Evolutionary conservation across 53 echinoderm and acorn worm genomes (phyloP).

Genomic region (Arbacia lixula): DNA sequence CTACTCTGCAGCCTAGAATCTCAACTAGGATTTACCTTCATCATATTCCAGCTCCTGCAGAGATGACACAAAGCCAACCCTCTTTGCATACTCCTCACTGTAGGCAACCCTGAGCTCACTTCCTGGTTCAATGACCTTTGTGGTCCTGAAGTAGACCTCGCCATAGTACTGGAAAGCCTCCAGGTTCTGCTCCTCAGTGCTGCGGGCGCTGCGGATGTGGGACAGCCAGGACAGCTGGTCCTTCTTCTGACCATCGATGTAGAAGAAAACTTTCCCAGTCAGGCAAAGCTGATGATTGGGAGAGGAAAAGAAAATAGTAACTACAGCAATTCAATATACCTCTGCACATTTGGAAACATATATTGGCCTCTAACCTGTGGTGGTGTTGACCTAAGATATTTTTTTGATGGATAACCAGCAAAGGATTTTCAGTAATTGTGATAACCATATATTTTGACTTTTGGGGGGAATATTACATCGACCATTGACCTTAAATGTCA

Average conservation of each 20-base stretch:
- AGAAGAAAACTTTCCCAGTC: slow-evolving; percentile 19
- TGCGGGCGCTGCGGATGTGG: neutral
- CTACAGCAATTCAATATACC: no score
- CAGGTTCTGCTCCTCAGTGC: slow-evolving; percentile 12
- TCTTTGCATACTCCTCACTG: slow-evolving; percentile 17
- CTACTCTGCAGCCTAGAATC: neutral
- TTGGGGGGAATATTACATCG: no score
- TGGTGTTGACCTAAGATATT: no score
- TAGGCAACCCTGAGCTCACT: slow-evolving; percentile 31
- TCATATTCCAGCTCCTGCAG: neutral
- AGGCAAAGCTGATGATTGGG: slow-evolving; percentile 20
- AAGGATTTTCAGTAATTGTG: no score
- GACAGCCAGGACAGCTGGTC: slow-evolving; percentile 5
- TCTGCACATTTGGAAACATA: no score
- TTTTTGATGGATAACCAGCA: no score
- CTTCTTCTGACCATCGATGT: slow-evolving; percentile 17
- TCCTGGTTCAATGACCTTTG: slow-evolving; percentile 33
- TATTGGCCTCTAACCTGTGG: no score
- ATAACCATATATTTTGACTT: no score
- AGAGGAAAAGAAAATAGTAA: no score
- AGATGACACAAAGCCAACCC: neutral
- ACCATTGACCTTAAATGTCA: no score
- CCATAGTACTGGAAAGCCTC: slow-evolving; percentile 26
- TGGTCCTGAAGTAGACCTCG: slow-evolving; percentile 26
- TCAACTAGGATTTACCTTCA: neutral